phyloP scores from a whole-genome alignment of 1,140 invertebrate genomes.

The Drosophila triauraria region DNA sequence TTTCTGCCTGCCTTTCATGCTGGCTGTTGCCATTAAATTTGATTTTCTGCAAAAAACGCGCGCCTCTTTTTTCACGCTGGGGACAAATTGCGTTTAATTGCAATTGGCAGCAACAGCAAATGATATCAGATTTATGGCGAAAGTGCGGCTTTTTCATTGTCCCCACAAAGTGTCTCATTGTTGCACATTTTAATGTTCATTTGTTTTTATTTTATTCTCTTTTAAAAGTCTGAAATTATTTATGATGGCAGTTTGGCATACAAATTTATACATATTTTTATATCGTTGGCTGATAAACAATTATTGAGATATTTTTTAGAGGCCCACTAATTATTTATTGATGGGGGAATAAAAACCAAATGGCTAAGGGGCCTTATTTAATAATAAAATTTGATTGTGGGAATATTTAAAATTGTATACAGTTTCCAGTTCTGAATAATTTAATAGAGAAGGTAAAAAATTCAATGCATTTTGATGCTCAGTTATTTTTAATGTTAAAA shows the following conservation, averaged over 20 bases:
- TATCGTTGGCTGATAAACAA: background rate
- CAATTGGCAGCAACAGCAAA: constrained; percentile 42
- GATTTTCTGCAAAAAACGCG: constrained; percentile 21
- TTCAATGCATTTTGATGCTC: background rate
- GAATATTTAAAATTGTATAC: constrained; percentile 9
- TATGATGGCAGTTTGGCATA: constrained; percentile 18
- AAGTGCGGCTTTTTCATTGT: constrained; percentile 7
- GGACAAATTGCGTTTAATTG: constrained; percentile 47
- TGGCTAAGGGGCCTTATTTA: background rate
- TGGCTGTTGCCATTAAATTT: constrained; percentile 32
- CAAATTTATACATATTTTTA: background rate
- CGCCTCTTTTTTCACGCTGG: constrained; percentile 8
- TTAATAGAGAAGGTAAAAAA: background rate
- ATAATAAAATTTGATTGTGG: background rate
- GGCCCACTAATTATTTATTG: constrained; percentile 1
- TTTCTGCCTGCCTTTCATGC: background rate
- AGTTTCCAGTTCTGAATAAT: background rate
- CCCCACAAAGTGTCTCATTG: constrained; percentile 31
- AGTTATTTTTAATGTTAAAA: too few species aligned
- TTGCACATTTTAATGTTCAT: constrained; percentile 28
- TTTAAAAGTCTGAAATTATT: constrained; percentile 3
- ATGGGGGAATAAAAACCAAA: background rate
- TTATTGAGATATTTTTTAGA: constrained; percentile 7
- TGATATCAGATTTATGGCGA: constrained; percentile 41
- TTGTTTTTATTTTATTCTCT: constrained; percentile 5